These are phyloP conservation scores for Busseola fusca DNA, from an alignment of 2,888 invertebrate species.

Conservation along the genomic window DNA sequence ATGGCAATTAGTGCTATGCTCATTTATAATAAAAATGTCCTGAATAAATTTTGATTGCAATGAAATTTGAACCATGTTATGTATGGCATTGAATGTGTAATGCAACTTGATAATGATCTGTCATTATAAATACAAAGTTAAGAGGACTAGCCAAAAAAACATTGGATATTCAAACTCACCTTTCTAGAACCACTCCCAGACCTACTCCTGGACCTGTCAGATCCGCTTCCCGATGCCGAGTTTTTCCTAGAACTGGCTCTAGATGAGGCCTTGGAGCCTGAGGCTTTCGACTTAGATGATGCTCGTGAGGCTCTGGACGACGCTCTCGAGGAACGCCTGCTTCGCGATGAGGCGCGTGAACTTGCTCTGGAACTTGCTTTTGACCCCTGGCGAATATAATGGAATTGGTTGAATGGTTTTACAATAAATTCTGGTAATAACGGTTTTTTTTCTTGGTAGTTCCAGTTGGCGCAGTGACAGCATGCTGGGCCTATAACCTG, in stretches of 20 bases:
- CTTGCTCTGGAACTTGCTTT: slow-evolving; percentile 77
- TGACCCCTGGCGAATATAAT: slow-evolving; percentile 71
- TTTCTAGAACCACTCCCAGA: slow-evolving; percentile 82
- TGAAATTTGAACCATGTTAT: neutral
- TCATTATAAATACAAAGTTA: neutral
- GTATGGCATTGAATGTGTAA: neutral
- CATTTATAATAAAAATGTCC: neutral
- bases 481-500: no score
- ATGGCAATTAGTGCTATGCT: no score
- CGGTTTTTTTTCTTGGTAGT: neutral
- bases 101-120: neutral
- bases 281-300: slow-evolving; percentile 72
- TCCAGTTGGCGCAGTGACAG: no score
- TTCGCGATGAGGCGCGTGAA: slow-evolving; percentile 75
- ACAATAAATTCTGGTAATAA: no score
- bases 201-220: slow-evolving; percentile 79
- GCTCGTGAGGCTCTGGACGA: slow-evolving; percentile 66
- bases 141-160: neutral
- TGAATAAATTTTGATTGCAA: neutral
- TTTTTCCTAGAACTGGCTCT: slow-evolving; percentile 75
- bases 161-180: slow-evolving; percentile 61
- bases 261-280: slow-evolving; percentile 79
- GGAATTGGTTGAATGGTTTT: neutral
- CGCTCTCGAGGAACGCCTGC: slow-evolving; percentile 67
- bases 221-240: slow-evolving; percentile 78